Conservation (phyloP, 2,888 invertebrate species). For the Cabera pusaria region DNA sequence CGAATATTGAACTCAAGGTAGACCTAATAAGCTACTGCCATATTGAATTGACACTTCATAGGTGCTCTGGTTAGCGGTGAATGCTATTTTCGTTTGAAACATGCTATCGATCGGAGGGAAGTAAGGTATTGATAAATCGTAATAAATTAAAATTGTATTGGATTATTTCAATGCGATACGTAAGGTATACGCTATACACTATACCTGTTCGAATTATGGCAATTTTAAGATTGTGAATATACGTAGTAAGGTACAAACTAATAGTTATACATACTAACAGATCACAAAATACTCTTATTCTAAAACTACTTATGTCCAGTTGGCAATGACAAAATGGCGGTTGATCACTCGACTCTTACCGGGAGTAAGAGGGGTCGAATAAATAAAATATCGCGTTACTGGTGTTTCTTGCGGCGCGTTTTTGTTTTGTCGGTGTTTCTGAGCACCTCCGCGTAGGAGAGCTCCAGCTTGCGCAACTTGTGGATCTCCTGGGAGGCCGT, state of each 20-base stretch:
- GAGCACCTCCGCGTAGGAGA: conserved; percentile 93
- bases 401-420: conserved; percentile 77
- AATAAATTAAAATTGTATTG: conserved; percentile 51
- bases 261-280: conserved; percentile 74
- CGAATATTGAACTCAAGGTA: conserved; percentile 45
- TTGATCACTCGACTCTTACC: conserved; percentile 73
- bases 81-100: conserved; percentile 52
- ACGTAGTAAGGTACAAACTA: conserved; percentile 62
- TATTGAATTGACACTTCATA: conserved; percentile 33
- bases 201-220: conserved; percentile 74
- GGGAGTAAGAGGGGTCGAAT: conserved; percentile 67
- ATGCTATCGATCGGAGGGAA: conserved; percentile 59
- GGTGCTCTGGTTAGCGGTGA: conserved; percentile 49
- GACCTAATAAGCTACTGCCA: conserved; percentile 35
- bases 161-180: conserved; percentile 44
- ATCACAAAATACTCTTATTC: conserved; percentile 78
- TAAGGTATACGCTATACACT: conserved; percentile 56
- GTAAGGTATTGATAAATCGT: conserved; percentile 41
- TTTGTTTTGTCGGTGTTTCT: conserved; percentile 86
- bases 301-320: conserved; percentile 74
- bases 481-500: conserved; percentile 92
- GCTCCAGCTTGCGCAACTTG: conserved; percentile 90
- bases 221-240: conserved; percentile 70
- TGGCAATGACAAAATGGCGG: conserved; percentile 80
- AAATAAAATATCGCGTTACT: conserved; percentile 60